Percentiles rank a stretch among this genome's conserved stretches.
These are phyloP conservation scores for Mactra quadrangularis DNA, from an alignment of 1,140 invertebrate genomes.

Conservation along the genomic window DNA sequence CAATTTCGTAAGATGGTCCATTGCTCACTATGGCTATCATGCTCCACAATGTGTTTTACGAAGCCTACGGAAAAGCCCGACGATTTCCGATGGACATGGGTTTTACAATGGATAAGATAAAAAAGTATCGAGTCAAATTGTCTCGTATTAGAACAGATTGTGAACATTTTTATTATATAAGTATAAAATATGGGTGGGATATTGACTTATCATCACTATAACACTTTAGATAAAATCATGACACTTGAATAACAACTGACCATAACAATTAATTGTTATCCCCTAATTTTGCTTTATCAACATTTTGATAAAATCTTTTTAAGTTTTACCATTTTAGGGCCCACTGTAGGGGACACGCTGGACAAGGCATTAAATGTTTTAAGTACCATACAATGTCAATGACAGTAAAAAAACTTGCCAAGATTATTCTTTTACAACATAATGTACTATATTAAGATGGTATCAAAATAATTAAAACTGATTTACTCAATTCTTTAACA, in stretches of 20 bases:
- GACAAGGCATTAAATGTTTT: not conserved
- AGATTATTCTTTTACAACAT: no score
- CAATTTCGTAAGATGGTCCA: no score
- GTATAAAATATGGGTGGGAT: conserved; percentile 39
- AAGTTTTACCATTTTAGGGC: not conserved
- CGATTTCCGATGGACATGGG: no score
- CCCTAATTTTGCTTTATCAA: conserved; percentile 12
- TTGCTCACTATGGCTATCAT: no score
- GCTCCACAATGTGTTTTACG: no score
- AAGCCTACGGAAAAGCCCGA: no score
- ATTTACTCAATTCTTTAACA: no score
- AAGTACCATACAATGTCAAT: not conserved
- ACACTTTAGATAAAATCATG: conserved; percentile 54
- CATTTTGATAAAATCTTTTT: conserved; percentile 26
- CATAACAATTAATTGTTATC: conserved; percentile 42
- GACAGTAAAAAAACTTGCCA: not conserved
- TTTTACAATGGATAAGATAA: no score
- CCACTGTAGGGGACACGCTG: not conserved
- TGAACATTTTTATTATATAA: conserved; percentile 41
- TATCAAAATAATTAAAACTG: no score
- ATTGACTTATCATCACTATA: conserved; percentile 42
- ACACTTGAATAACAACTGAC: conserved; percentile 36
- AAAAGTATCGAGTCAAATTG: not conserved
- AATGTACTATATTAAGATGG: no score
- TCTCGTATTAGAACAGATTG: conserved; percentile 17